Evolutionary conservation across 2,113 vertebrate genomes (phyloP).

Genomic region (Engraulis encrasicolus): DNA sequence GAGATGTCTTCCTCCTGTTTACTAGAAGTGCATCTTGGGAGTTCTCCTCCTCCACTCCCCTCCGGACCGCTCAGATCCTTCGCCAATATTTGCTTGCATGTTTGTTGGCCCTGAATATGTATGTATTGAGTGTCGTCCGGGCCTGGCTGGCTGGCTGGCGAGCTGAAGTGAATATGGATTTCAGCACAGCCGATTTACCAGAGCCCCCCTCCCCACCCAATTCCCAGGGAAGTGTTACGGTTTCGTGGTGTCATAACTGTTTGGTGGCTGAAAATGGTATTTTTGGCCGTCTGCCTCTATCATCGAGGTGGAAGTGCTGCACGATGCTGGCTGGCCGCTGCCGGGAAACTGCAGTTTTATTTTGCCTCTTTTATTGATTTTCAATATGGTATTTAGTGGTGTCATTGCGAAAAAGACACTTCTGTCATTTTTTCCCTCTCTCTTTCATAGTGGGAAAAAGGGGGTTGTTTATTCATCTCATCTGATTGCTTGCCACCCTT

Average conservation of each 20-base stretch:
- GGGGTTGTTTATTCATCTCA: background rate
- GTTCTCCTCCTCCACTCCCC: background rate
- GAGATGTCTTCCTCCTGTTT: background rate
- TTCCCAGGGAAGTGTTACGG: background rate
- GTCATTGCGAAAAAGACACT: background rate
- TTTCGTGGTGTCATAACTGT: background rate
- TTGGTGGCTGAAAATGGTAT: background rate
- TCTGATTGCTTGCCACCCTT: slow-evolving; percentile 35
- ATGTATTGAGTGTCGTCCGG: background rate
- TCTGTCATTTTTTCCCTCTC: background rate
- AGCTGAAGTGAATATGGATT: background rate
- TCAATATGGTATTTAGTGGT: background rate
- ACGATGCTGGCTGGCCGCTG: background rate
- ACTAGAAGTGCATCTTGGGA: background rate
- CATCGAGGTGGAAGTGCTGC: background rate
- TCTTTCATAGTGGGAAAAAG: background rate
- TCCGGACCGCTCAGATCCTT: background rate
- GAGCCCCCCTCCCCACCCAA: background rate
- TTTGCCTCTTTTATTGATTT: background rate
- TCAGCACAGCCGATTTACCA: background rate
- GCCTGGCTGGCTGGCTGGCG: no score
- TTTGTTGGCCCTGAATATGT: background rate
- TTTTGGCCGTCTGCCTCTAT: background rate
- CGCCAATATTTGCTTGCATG: background rate
- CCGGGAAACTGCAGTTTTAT: background rate